These are phyloP conservation scores for Diadophis punctatus DNA, from an alignment of 2,113 vertebrate species.

Conservation along the genomic window DNA sequence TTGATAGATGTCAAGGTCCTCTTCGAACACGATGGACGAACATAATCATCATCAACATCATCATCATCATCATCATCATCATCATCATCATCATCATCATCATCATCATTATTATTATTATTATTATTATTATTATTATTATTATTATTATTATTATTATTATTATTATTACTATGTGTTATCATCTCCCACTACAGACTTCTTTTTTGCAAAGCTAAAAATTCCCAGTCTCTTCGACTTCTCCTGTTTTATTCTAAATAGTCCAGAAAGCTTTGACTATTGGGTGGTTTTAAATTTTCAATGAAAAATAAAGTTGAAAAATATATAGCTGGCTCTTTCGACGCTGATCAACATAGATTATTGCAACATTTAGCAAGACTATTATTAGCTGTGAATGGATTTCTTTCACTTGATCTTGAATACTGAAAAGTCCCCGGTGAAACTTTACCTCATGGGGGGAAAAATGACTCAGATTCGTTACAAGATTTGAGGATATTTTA, in stretches of 20 bases:
- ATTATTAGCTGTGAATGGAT: not conserved
- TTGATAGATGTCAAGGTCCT: no score
- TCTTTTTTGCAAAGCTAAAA: not conserved
- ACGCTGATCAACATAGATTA: not conserved
- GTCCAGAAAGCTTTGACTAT: not conserved
- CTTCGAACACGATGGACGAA: no score
- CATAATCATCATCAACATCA: no score
- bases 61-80: no score
- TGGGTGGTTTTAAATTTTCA: not conserved
- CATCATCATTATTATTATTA: no score
- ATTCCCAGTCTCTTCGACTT: not conserved
- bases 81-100: no score
- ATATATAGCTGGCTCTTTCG: not conserved
- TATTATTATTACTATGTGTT: no score
- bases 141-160: no score
- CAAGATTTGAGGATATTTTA: not conserved
- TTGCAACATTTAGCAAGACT: not conserved
- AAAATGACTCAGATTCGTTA: not conserved
- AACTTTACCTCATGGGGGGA: not conserved
- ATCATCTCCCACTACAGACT: not conserved
- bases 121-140: no score
- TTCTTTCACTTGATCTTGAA: not conserved
- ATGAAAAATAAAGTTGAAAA: not conserved
- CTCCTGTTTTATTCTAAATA: not conserved
- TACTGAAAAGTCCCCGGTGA: not conserved